Percentiles rank a stretch among this genome's conserved stretches.
Conservation (phyloP, 1,140 invertebrate species). For the Aphidius ervi region DNA sequence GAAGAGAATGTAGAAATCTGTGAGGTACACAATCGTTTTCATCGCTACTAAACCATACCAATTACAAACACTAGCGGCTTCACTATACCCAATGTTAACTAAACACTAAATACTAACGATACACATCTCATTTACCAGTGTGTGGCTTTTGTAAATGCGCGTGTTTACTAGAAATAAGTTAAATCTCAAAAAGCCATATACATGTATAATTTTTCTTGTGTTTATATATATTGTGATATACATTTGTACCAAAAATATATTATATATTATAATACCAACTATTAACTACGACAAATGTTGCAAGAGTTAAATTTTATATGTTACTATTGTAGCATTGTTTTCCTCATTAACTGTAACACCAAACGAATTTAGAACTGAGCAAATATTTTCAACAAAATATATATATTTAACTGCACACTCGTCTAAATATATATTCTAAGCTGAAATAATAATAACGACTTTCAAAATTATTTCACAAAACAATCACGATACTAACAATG, state of each 20-base stretch:
- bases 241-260: not conserved
- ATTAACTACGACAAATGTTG: constrained; percentile 7
- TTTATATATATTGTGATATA: not conserved
- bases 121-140: constrained; percentile 30
- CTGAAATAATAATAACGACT: too few relatives aligned
- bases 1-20: constrained; percentile 38
- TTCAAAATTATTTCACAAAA: too few relatives aligned
- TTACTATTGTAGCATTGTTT: constrained; percentile 10
- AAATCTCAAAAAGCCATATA: too few relatives aligned
- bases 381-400: not conserved
- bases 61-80: constrained; percentile 52
- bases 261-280: not conserved
- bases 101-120: constrained; percentile 52
- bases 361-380: constrained; percentile 4
- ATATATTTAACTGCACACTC: too few relatives aligned
- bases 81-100: constrained; percentile 45
- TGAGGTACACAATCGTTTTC: constrained; percentile 49
- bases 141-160: not conserved
- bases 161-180: not conserved
- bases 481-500: too few relatives aligned
- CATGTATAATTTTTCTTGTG: not conserved
- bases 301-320: not conserved
- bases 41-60: constrained; percentile 48
- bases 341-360: constrained; percentile 3
- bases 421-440: too few relatives aligned